Conservation (phyloP, 2,113 vertebrate species). For the Centropus unirufus region DNA sequence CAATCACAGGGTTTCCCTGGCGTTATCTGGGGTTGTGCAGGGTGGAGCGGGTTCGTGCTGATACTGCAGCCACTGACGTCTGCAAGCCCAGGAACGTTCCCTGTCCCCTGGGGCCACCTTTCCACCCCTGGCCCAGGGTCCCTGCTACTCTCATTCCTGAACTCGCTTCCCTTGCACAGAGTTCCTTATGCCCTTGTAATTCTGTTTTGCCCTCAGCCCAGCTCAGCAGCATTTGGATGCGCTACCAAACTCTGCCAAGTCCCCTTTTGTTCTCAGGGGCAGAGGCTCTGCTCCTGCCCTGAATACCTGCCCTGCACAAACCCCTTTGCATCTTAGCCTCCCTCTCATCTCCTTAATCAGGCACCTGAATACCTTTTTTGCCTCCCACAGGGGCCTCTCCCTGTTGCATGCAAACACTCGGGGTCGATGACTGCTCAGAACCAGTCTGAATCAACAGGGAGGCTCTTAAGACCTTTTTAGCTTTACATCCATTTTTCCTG, state of each 20-base stretch:
- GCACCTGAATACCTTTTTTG: not conserved
- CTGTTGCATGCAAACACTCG: not conserved
- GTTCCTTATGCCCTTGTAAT: not conserved
- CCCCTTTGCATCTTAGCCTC: not conserved
- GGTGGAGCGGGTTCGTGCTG: not conserved
- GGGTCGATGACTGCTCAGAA: not conserved
- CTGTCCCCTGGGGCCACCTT: not conserved
- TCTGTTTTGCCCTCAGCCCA: not conserved
- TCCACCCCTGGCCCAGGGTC: not conserved
- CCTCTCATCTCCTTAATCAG: not conserved
- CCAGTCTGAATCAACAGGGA: not conserved
- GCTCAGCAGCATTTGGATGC: not conserved
- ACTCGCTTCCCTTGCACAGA: not conserved
- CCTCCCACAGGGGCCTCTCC: not conserved
- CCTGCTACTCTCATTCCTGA: not conserved
- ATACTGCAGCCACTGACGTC: not conserved
- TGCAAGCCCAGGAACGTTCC: not conserved
- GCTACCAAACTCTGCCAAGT: not conserved
- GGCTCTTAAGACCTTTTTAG: not conserved
- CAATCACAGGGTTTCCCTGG: not conserved
- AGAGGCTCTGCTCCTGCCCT: not conserved
- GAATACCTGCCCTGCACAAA: not conserved
- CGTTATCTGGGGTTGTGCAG: not conserved
- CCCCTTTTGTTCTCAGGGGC: not conserved
- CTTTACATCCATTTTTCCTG: not conserved